Percentiles rank a stretch among this genome's conserved stretches.
Evolutionary conservation across 2,888 invertebrate species (phyloP).

Genomic region (Liopterus haemorrhoidalis): DNA sequence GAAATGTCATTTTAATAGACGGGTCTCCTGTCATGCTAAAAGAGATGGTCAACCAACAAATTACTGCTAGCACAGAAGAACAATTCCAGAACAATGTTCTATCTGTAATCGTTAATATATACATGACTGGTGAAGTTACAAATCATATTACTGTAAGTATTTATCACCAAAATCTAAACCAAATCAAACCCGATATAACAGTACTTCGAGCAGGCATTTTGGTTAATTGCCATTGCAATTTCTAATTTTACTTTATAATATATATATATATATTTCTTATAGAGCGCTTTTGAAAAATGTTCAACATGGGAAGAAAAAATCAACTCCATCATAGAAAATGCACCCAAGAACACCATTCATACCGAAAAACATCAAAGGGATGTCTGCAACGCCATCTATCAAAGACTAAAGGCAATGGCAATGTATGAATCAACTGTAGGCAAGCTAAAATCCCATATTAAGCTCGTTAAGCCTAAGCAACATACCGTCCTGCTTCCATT

Average conservation of each 20-base stretch:
- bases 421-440: slow-evolving; percentile 44
- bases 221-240: slow-evolving; percentile 37
- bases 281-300: slow-evolving; percentile 48
- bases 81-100: slow-evolving; percentile 54
- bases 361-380: slow-evolving; percentile 44
- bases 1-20: slow-evolving; percentile 69
- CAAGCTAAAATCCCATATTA: slow-evolving; percentile 51
- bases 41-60: slow-evolving; percentile 45
- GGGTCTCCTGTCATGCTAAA: slow-evolving; percentile 66
- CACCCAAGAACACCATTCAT: slow-evolving; percentile 42
- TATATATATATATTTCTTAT: slow-evolving; percentile 23
- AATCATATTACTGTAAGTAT: slow-evolving; percentile 40
- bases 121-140: slow-evolving; percentile 45
- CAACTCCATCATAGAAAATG: slow-evolving; percentile 46
- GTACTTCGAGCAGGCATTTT: slow-evolving; percentile 38
- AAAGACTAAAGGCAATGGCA: slow-evolving; percentile 51
- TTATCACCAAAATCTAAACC: slow-evolving; percentile 34
- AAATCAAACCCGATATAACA: slow-evolving; percentile 38
- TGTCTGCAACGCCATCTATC: slow-evolving; percentile 47
- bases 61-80: slow-evolving; percentile 45
- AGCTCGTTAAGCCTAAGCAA: slow-evolving; percentile 58
- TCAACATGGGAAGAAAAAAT: slow-evolving; percentile 56
- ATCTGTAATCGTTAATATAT: slow-evolving; percentile 48
- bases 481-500: slow-evolving; percentile 50
- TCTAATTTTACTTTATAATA: slow-evolving; percentile 38